Conservation (phyloP, 2,888 invertebrate species). For the Thecocarcelia acutangulata region DNA sequence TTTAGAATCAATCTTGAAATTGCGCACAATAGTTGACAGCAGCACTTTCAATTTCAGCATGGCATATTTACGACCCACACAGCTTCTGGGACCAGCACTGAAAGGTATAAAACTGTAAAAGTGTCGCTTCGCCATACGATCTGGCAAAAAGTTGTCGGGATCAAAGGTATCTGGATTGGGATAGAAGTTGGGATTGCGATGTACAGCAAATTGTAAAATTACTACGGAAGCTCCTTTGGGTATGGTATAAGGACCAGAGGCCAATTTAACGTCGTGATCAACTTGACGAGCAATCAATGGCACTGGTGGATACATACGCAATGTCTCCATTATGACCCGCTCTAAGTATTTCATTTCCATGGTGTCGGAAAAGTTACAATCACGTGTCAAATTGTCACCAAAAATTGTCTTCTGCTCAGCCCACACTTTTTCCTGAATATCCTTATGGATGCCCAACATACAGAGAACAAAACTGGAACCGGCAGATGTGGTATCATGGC, state of each 20-base stretch:
- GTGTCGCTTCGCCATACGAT: slow-evolving; percentile 87
- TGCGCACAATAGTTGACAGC: slow-evolving; percentile 87
- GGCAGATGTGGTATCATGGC: slow-evolving; percentile 92
- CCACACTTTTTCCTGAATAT: slow-evolving; percentile 89
- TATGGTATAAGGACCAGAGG: slow-evolving; percentile 84
- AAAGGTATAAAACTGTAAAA: slow-evolving; percentile 91
- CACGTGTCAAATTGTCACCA: slow-evolving; percentile 87
- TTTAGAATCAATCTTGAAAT: slow-evolving; percentile 85
- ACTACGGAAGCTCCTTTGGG: slow-evolving; percentile 88
- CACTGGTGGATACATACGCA: slow-evolving; percentile 90
- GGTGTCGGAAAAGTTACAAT: slow-evolving; percentile 89
- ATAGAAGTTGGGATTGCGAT: slow-evolving; percentile 86
- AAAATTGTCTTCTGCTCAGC: slow-evolving; percentile 89
- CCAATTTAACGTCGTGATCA: slow-evolving; percentile 85
- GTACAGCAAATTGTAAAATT: slow-evolving; percentile 86
- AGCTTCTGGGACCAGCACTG: slow-evolving; percentile 90
- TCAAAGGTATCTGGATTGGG: slow-evolving; percentile 87
- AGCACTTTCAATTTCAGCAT: slow-evolving; percentile 89
- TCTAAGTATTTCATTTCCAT: slow-evolving; percentile 91
- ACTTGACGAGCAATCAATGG: slow-evolving; percentile 89
- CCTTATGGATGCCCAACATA: slow-evolving; percentile 89
- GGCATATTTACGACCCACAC: slow-evolving; percentile 91
- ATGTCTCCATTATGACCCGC: slow-evolving; percentile 88
- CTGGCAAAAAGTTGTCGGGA: slow-evolving; percentile 91
- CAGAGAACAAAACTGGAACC: slow-evolving; percentile 93